phyloP scores from a whole-genome alignment of 2,113 vertebrate genomes.

The Podarcis muralis region DNA sequence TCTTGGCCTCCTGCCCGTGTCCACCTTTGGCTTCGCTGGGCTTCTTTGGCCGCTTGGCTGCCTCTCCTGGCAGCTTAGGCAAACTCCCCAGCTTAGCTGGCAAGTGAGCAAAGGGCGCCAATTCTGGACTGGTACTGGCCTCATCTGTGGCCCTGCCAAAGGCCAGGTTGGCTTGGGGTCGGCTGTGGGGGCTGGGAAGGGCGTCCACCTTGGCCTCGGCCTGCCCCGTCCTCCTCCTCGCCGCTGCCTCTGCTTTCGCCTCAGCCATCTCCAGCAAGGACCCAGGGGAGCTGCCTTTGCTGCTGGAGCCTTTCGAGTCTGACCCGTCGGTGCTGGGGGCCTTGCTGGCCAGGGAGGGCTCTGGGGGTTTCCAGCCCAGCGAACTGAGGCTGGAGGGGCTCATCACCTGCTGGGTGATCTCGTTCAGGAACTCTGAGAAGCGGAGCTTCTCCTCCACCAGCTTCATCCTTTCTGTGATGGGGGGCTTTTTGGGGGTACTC shows the following conservation, averaged over 20 bases:
- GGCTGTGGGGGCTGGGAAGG: constrained; percentile 19
- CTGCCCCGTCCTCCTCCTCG: constrained; percentile 19
- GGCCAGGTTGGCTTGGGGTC: constrained; percentile 10
- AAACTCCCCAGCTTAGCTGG: not conserved
- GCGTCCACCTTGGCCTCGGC: constrained; percentile 30
- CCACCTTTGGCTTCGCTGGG: not conserved
- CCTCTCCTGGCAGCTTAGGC: constrained; percentile 3
- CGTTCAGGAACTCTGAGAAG: constrained; percentile 84
- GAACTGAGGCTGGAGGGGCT: constrained; percentile 80
- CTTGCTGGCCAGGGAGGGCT: constrained; percentile 26
- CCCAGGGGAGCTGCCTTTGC: not conserved
- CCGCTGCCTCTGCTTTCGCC: constrained; percentile 32
- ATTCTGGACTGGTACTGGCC: not conserved
- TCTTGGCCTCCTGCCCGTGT: not conserved
- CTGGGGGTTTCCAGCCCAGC: constrained; percentile 70
- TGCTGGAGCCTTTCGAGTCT: constrained; percentile 17
- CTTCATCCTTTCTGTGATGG: not conserved
- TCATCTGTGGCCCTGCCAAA: constrained; percentile 35
- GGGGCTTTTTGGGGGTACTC: not conserved
- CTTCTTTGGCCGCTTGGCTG: not conserved
- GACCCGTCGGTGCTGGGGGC: constrained; percentile 23
- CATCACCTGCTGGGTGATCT: constrained; percentile 83
- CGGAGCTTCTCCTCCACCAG: constrained; percentile 77
- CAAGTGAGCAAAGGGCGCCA: not conserved
- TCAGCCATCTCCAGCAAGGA: constrained; percentile 29